Conservation (phyloP, 2,113 vertebrate genomes). For the Malaclemys terrapin region DNA sequence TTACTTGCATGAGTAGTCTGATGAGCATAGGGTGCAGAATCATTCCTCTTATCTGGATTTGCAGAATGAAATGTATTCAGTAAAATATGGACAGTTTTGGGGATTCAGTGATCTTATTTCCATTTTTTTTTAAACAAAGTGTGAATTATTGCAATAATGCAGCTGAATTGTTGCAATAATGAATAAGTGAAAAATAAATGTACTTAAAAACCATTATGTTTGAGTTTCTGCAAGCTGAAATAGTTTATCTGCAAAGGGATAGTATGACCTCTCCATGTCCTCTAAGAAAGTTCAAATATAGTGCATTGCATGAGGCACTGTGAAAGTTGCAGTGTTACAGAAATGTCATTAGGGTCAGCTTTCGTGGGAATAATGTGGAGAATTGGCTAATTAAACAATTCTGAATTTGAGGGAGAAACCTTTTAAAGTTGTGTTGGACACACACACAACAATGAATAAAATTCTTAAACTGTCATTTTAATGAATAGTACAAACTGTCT, state of each 20-base stretch:
- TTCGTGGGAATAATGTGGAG: neutral
- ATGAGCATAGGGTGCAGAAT: neutral
- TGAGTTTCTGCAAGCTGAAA: fast-evolving
- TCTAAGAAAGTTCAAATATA: neutral
- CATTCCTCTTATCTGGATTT: neutral
- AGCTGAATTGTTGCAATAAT: neutral
- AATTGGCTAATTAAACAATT: neutral
- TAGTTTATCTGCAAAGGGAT: neutral
- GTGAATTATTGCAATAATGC: neutral
- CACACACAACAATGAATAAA: neutral
- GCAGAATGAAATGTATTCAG: neutral
- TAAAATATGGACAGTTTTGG: neutral
- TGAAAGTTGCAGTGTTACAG: neutral
- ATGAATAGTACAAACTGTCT: neutral
- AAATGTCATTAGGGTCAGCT: neutral
- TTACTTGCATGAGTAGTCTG: neutral
- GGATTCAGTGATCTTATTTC: neutral
- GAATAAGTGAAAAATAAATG: neutral
- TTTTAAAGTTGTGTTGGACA: neutral
- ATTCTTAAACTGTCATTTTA: neutral
- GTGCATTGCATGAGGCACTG: neutral
- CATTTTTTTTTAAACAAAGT: neutral
- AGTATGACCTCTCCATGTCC: neutral
- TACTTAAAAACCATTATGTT: neutral
- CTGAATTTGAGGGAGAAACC: neutral